Percentiles rank a stretch among this genome's conserved stretches.
Evolutionary conservation across 2,113 vertebrate species (phyloP).

Genomic region (Ictidomys tridecemlineatus): DNA sequence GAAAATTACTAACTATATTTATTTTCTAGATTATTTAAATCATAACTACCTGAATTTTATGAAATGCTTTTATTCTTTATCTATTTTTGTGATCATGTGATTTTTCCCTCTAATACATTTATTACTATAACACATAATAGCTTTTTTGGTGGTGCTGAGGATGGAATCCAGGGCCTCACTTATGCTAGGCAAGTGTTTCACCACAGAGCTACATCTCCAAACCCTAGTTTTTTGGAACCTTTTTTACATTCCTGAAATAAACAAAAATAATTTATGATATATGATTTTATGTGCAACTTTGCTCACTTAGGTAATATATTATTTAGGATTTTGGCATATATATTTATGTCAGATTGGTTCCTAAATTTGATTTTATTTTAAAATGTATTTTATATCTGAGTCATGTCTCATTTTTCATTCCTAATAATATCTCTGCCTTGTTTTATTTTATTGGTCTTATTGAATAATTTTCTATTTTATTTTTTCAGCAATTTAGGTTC

Average conservation of each 20-base stretch:
- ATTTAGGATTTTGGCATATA: neutral
- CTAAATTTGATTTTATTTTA: constrained; percentile 35
- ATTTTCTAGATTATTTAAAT: neutral
- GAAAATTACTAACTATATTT: neutral
- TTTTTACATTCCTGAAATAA: neutral
- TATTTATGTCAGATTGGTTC: neutral
- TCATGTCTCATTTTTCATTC: neutral
- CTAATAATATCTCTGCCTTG: neutral
- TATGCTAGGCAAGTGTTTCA: too few relatives aligned
- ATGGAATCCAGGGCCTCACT: too few relatives aligned
- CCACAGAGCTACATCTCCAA: too few relatives aligned
- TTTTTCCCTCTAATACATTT: neutral
- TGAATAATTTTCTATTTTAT: neutral
- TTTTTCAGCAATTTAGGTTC: neutral
- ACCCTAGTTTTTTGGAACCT: neutral
- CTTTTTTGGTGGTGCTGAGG: neutral
- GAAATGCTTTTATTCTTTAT: neutral
- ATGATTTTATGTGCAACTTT: constrained; percentile 25
- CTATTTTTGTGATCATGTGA: neutral
- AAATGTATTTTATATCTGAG: neutral
- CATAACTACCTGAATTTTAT: neutral
- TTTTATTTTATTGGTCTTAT: neutral
- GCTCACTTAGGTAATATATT: constrained; percentile 5
- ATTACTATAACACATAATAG: neutral
- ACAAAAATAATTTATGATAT: neutral